Conservation (phyloP, 2,113 vertebrate species). For the Eleginops maclovinus region DNA sequence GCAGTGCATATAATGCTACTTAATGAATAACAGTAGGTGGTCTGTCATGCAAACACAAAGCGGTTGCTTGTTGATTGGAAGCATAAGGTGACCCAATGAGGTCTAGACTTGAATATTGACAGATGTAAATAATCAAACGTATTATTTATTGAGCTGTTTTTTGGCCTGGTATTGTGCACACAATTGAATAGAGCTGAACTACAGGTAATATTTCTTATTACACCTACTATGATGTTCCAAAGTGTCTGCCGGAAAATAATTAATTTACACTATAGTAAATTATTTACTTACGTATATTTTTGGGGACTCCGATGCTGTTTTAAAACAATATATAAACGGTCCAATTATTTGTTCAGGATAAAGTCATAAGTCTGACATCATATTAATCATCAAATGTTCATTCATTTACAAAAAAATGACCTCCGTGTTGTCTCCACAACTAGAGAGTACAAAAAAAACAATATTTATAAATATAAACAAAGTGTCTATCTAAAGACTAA, state of each 20-base stretch:
- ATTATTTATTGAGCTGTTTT: not conserved
- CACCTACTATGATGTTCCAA: not conserved
- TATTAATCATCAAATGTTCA: slow-evolving; percentile 8
- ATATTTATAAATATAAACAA: slow-evolving; percentile 76
- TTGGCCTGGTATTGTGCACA: not conserved
- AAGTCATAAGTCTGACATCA: slow-evolving; percentile 26
- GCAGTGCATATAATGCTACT: not conserved
- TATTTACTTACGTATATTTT: not conserved
- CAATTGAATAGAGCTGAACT: not conserved
- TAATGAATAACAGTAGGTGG: not conserved
- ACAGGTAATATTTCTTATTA: not conserved
- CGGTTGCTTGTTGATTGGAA: slow-evolving; percentile 4
- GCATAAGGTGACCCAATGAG: not conserved
- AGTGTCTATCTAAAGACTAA: slow-evolving; percentile 42
- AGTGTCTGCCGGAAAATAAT: not conserved
- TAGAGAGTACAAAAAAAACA: slow-evolving; percentile 45
- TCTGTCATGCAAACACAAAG: not conserved
- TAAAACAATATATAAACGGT: not conserved
- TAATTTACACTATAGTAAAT: not conserved
- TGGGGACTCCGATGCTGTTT: not conserved
- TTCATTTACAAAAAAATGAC: slow-evolving; percentile 47
- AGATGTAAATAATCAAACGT: not conserved
- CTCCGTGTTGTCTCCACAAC: not conserved
- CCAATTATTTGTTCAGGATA: not conserved
- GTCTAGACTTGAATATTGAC: not conserved